These are phyloP conservation scores for Oxytorus armatus DNA, from an alignment of 2,888 invertebrate species.

Conservation along the genomic window DNA sequence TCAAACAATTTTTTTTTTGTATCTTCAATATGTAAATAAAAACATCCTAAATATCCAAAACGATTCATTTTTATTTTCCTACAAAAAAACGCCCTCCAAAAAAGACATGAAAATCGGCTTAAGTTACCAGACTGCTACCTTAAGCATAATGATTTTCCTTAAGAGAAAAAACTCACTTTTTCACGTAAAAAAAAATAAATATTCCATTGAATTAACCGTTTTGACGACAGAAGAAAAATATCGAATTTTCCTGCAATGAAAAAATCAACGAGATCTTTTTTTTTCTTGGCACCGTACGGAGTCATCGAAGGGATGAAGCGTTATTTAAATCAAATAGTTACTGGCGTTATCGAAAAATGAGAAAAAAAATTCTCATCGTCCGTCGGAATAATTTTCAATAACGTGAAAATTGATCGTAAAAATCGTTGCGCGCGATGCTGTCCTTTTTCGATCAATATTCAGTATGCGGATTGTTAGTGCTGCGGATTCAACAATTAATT, in stretches of 20 bases:
- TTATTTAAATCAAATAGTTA: no score
- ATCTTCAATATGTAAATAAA: no score
- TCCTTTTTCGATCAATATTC: conserved; percentile 6
- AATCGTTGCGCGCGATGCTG: conserved; percentile 22
- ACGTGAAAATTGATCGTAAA: conserved; percentile 17
- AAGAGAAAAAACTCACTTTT: neutral
- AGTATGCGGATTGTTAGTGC: conserved; percentile 43
- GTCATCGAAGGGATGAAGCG: no score
- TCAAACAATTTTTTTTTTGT: no score
- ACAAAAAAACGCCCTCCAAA: no score
- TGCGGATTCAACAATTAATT: conserved; percentile 73
- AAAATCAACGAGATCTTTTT: neutral
- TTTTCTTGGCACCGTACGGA: no score
- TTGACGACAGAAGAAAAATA: neutral
- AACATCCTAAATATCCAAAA: no score
- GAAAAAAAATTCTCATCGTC: neutral
- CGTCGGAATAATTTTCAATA: neutral
- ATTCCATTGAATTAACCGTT: neutral
- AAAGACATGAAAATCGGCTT: no score
- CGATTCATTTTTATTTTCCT: no score
- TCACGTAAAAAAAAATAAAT: neutral
- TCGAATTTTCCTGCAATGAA: neutral
- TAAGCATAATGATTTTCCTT: no score
- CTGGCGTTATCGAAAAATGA: neutral
- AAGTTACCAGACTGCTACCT: neutral